phyloP scores from a whole-genome alignment of 2,113 vertebrate genomes.

The Trichomycterus rosablanca region DNA sequence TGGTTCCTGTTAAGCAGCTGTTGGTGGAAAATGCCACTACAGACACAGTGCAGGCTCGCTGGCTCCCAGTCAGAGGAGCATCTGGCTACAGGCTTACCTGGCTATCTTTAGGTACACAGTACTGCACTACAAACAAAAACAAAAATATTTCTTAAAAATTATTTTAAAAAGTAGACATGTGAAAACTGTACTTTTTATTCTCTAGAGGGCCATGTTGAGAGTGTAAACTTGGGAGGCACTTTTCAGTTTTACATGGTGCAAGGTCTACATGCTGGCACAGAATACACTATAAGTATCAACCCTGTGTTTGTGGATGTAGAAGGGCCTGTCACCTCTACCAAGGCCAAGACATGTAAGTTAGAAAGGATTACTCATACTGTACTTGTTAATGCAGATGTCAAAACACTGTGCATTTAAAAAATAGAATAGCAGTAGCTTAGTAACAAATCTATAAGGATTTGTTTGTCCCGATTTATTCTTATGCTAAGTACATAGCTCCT shows the following conservation, averaged over 20 bases:
- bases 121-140: not conserved
- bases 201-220: conserved; percentile 77
- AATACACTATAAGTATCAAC: conserved; percentile 78
- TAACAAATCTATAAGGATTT: too few relatives aligned
- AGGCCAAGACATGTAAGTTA: conserved; percentile 69
- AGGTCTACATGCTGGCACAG: conserved; percentile 69
- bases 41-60: conserved; percentile 74
- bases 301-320: conserved; percentile 80
- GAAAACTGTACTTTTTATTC: not conserved
- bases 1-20: conserved; percentile 70
- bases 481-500: too few relatives aligned
- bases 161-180: too few relatives aligned
- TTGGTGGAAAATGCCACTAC: conserved; percentile 79
- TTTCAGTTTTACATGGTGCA: conserved; percentile 83
- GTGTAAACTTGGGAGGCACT: conserved; percentile 72
- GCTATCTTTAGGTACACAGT: conserved; percentile 72
- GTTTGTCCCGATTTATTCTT: too few relatives aligned
- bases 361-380: not conserved
- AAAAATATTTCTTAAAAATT: too few relatives aligned
- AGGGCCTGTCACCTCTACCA: conserved; percentile 67
- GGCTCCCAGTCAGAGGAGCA: conserved; percentile 75
- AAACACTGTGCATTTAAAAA: too few relatives aligned
- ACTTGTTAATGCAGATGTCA: too few relatives aligned
- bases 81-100: conserved; percentile 84
- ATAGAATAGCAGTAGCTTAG: too few relatives aligned